Evolutionary conservation across 2,888 invertebrate species (phyloP), one percentile per base, ranked within the genome.

Genomic region (Drosophila demipolita): DNA sequence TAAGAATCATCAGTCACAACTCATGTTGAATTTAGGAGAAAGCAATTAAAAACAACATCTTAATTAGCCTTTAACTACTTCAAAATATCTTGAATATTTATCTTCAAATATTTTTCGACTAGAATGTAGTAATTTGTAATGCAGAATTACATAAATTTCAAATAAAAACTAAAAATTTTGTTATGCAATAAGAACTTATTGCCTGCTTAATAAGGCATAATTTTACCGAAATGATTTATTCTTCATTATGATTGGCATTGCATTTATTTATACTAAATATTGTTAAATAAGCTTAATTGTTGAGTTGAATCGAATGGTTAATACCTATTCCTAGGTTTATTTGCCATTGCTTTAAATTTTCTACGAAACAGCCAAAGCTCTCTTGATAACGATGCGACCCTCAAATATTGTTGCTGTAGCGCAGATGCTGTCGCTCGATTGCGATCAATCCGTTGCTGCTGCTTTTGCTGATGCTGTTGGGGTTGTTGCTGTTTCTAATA

Each of bases 391-490:
- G 17, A 32, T 12, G 48, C 54, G 45, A 55, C 72, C 42, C 59
- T 5, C 12, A 38, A 6, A 23, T 33, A 12, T 54, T 65, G 32
- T 26, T 52, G 33, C 26, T 74, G 52, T 48, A 42, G 57, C 38
- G 35, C 57, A 63, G 68, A 52, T 67, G 73, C 49, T 42, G 62
- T 36, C 23, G 60, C 57, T 61, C 57, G 70, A 64, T 66, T 59
- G 75, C 62, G 78, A 72, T 77, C 75, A 66, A 72, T 61, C 60
- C 61, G 59, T 12, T 55, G 54, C 62, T 57, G 57, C 32, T 26
- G 63, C 29, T 26, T 60, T 20, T 42, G 42, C 29, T 53, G 54
- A 26, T 52, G 17, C 8, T 17, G 48, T 11, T 49, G 50, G 5
- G 6, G 17, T 1, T 29, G 48, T 57, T 66, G 57, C 33, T 57